These are phyloP conservation scores for Rhodophaea formosa DNA, from an alignment of 2,888 invertebrate genomes.

Conservation along the genomic window DNA sequence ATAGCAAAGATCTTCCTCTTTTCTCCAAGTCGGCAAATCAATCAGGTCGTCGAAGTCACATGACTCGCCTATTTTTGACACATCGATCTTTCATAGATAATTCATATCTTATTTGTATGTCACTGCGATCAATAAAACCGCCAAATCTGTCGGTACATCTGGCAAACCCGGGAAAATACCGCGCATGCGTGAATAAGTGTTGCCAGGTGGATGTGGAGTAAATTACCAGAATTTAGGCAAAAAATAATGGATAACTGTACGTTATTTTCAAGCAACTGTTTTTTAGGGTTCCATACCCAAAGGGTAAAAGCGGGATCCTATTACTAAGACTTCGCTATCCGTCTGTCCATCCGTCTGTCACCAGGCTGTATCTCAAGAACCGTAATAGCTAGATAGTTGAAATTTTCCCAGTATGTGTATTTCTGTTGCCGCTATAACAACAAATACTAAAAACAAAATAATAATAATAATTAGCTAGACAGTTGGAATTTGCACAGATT, in stretches of 20 bases:
- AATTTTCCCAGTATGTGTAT: too few relatives aligned
- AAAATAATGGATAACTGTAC: background rate
- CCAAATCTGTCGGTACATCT: conserved; percentile 65
- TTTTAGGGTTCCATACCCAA: too few relatives aligned
- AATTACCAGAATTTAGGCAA: background rate
- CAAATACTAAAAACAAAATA: too few relatives aligned
- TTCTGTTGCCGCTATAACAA: too few relatives aligned
- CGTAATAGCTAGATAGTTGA: too few relatives aligned
- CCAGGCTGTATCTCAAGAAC: too few relatives aligned
- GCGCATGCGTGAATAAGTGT: conserved; percentile 61
- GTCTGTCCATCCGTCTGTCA: too few relatives aligned
- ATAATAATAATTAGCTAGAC: too few relatives aligned
- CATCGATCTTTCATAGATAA: conserved; percentile 46
- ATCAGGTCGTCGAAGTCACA: background rate
- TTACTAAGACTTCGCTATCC: too few relatives aligned
- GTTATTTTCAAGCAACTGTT: too few relatives aligned
- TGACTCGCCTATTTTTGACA: conserved; percentile 8
- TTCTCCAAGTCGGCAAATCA: background rate
- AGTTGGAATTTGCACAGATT: too few relatives aligned
- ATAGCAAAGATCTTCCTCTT: background rate
- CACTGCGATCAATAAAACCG: conserved; percentile 71
- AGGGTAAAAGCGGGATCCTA: too few relatives aligned
- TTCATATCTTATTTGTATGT: conserved; percentile 43
- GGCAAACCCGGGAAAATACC: conserved; percentile 49
- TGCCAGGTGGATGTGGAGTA: conserved; percentile 38